phyloP scores from a whole-genome alignment of 92 coral and sea anemone species.

The Porites rus region DNA sequence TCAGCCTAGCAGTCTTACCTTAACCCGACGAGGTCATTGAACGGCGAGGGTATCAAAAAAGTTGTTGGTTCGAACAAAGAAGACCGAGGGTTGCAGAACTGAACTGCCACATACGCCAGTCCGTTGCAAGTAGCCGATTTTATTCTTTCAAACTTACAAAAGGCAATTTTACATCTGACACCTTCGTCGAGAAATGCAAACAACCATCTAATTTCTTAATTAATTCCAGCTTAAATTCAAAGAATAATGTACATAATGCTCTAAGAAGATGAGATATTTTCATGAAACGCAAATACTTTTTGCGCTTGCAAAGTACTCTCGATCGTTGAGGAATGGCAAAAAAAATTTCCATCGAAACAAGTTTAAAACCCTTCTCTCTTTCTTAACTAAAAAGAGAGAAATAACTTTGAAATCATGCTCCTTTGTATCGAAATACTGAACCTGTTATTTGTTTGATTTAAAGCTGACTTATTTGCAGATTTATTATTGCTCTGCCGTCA shows the following conservation, averaged over 20 bases:
- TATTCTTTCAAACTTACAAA: slow-evolving; percentile 1
- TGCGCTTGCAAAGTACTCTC: too few species aligned
- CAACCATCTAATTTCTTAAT: slow-evolving; percentile 29
- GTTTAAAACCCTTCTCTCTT: neutral
- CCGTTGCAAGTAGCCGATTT: neutral
- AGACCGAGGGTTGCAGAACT: too few species aligned
- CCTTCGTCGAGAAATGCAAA: neutral
- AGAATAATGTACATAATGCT: neutral
- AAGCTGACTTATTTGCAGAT: neutral
- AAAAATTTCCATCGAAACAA: too few species aligned
- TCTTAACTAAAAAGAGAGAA: neutral
- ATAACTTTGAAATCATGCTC: neutral
- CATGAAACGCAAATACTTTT: neutral
- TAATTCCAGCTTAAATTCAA: slow-evolving; percentile 28
- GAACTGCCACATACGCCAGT: slow-evolving; percentile 1
- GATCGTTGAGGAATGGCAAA: too few species aligned
- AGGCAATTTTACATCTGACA: slow-evolving; percentile 14
- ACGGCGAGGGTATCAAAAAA: neutral
- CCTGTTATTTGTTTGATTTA: neutral
- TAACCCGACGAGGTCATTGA: neutral
- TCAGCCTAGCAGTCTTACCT: neutral
- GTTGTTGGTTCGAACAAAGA: too few species aligned
- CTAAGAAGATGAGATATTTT: neutral
- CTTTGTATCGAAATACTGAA: neutral
- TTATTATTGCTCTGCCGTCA: neutral